Conservation (phyloP, 2,797 vertebrate genomes). For the Halcyon smyrnensis region DNA sequence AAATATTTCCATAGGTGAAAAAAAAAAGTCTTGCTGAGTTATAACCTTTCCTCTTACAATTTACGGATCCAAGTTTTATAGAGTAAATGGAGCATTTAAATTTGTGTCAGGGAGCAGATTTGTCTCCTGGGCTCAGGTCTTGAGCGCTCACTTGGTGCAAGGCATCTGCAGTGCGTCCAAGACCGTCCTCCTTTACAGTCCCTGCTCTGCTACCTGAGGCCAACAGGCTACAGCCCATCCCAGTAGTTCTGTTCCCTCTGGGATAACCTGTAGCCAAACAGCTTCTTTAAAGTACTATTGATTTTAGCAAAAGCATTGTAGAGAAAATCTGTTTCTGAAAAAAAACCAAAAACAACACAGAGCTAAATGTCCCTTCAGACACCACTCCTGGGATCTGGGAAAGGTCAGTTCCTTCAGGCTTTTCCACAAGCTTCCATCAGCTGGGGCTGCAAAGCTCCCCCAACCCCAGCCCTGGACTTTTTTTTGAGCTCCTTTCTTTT, state of each 20-base stretch:
- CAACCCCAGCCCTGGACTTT: background rate
- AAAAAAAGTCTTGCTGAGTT: background rate
- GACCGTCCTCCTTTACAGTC: background rate
- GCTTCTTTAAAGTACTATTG: background rate
- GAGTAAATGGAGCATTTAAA: rapidly evolving
- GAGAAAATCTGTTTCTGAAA: background rate
- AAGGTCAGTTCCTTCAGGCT: background rate
- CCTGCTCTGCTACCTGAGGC: background rate
- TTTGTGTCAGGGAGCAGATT: background rate
- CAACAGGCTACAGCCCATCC: rapidly evolving
- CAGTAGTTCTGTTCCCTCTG: background rate
- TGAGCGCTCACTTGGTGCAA: rapidly evolving
- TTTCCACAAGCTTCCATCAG: background rate
- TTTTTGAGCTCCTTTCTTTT: background rate
- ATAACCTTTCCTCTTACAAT: background rate
- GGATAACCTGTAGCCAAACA: background rate
- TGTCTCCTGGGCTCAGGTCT: background rate
- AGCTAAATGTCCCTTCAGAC: background rate
- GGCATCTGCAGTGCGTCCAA: rapidly evolving
- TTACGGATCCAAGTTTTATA: background rate
- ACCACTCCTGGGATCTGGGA: background rate
- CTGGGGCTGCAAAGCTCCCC: background rate
- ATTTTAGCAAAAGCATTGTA: background rate
- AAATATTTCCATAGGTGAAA: background rate
- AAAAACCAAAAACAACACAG: background rate